Base-by-base conservation (phyloP, 2,888 invertebrate species). In the Philereme vetulata region DNA sequence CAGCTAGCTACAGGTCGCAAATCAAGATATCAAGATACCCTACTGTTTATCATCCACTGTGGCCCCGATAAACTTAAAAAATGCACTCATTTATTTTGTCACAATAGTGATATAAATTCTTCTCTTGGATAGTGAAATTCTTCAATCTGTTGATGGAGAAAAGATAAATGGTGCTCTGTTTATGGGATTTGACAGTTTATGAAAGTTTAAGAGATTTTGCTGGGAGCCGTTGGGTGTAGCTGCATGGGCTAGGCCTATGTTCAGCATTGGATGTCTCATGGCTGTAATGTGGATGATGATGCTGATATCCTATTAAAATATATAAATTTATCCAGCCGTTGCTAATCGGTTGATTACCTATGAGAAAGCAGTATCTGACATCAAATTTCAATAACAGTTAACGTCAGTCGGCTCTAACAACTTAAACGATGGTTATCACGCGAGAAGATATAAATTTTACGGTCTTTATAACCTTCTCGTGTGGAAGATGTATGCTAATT, bases 371-470 rank as follows among this genome's bases (percentile, higher is more conserved):
- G 8, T 21, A 38, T 47, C 9, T 8, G 43, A 36, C 48, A 43
- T 48, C 43, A 36, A 54, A 34, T 40, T 40, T 38, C 38, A 38
- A 38, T 38, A 43, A 38, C 51, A 38, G 57, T 64, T 57, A 57
- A 60, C 43, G 54, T 60, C 46, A 36, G 42, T 36, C 52, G 48
- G 44, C 44, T 43, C 46, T 51, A 40, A 51, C 33, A 6, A 42
- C 46, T 32, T 44, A 52, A 63, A 56, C 48, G 50, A 42, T 62
- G 8, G 38, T 38, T 38, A 38, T 6, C 65, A 65, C 62, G 65
- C 53, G 50, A 62, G 21, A 32, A 1, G n/a, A 56, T 55, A 49
- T 52, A 59, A 51, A 38, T 48, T 52, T 62, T 59, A 32, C 49
- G 33, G 40, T 34, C 40, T 50, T 49, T 45, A 51, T 52, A 45